phyloP scores from a whole-genome alignment of 2,797 vertebrate species.

The Acanthornis magna region DNA sequence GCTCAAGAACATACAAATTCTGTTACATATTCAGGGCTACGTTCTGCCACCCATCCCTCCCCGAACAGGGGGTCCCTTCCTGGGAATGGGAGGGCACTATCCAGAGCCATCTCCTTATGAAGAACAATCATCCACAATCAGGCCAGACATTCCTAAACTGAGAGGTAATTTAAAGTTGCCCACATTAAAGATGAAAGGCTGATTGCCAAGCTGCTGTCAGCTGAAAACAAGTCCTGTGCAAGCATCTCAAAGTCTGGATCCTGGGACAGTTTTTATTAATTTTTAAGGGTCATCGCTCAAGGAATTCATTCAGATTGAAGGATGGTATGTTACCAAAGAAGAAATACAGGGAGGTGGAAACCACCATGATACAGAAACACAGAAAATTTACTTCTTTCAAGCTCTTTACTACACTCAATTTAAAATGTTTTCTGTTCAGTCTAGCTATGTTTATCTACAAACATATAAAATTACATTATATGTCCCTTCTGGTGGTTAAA shows the following conservation, averaged over 20 bases:
- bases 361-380: not conserved
- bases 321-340: not conserved
- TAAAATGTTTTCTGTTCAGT: not conserved
- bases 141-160: not conserved
- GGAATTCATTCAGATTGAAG: not conserved
- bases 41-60: not conserved
- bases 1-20: not conserved
- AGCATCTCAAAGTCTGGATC: not conserved
- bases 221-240: not conserved
- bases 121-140: not conserved
- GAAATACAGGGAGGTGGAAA: not conserved
- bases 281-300: not conserved
- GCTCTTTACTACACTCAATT: not conserved
- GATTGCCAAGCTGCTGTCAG: not conserved
- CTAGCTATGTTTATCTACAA: not conserved
- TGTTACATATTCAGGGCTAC: not conserved
- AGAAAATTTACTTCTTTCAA: not conserved
- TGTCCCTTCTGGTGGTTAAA: slow-evolving; percentile 34
- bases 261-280: not conserved
- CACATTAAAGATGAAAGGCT: not conserved
- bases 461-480: not conserved
- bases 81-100: not conserved
- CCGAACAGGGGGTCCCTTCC: not conserved
- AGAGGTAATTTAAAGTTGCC: not conserved
- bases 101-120: not conserved